Conservation (phyloP, 2,113 vertebrate genomes). For the Rhombomys opimus region DNA sequence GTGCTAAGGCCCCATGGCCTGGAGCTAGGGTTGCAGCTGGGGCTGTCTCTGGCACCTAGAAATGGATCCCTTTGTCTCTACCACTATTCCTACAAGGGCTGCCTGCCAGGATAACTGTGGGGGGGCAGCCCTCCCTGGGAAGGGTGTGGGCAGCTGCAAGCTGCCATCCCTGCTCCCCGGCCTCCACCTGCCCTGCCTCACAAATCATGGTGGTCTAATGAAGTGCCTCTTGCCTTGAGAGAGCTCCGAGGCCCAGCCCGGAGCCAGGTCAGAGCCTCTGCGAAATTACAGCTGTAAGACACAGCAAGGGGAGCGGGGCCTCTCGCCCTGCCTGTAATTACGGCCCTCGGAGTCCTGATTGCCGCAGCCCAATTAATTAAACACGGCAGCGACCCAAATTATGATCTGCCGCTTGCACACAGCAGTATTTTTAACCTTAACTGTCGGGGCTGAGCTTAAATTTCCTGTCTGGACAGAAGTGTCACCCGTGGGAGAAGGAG, state of each 20-base stretch:
- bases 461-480: conserved; percentile 88
- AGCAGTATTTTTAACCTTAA: conserved; percentile 89
- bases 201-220: conserved; percentile 44
- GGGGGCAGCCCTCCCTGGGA: neutral
- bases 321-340: conserved; percentile 87
- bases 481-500: conserved; percentile 87
- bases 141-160: neutral
- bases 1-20: neutral
- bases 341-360: conserved; percentile 85
- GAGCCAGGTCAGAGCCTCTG: conserved; percentile 72
- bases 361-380: conserved; percentile 91
- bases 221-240: neutral
- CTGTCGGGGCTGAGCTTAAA: conserved; percentile 86
- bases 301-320: conserved; percentile 63
- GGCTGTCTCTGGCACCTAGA: neutral
- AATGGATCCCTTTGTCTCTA: neutral
- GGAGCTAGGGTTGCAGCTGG: neutral
- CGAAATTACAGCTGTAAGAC: conserved; percentile 63
- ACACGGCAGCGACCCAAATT: conserved; percentile 89
- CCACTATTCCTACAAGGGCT: neutral
- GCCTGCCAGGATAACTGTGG: neutral
- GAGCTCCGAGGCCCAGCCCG: conserved; percentile 30
- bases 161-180: neutral
- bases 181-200: neutral
- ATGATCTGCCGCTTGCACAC: conserved; percentile 85